A percentile compares a stretch with the other conserved stretches of the same genome.
Evolutionary conservation across 2,888 invertebrate genomes (phyloP).

Genomic region (Hoplodrina ambigua): DNA sequence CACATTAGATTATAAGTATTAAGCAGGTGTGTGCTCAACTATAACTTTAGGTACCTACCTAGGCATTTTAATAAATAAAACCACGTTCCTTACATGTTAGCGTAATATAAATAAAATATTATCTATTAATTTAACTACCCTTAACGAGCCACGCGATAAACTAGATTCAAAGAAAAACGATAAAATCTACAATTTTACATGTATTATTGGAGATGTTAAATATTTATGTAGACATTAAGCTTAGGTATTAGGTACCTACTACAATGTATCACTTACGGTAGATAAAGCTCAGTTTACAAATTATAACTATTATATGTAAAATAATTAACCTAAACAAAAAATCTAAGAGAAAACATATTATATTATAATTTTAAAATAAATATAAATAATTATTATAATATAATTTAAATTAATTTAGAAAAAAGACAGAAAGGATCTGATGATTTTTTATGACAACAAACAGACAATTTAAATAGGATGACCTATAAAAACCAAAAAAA

Average conservation of each 20-base stretch:
- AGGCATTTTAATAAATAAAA: conserved; percentile 26
- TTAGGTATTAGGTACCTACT: conserved; percentile 32
- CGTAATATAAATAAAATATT: conserved; percentile 49
- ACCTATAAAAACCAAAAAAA: too few species aligned
- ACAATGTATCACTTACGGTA: conserved; percentile 42
- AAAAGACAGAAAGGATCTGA: too few species aligned
- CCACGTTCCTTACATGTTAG: conserved; percentile 13
- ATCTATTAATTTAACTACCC: conserved; percentile 49
- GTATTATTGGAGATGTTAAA: conserved; percentile 74
- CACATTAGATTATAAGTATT: background rate
- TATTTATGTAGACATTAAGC: conserved; percentile 68
- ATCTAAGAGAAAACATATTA: too few species aligned
- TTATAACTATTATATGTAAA: too few species aligned
- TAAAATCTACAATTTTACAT: conserved; percentile 65
- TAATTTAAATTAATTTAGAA: too few species aligned
- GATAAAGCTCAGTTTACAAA: conserved; percentile 19
- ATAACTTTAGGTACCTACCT: background rate
- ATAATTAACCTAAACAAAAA: too few species aligned
- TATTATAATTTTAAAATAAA: too few species aligned
- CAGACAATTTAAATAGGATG: too few species aligned
- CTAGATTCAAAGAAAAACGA: conserved; percentile 44
- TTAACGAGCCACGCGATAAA: conserved; percentile 50
- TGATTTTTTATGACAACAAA: too few species aligned
- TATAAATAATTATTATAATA: too few species aligned
- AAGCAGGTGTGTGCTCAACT: background rate